Evolutionary conservation across 2,113 vertebrate species (phyloP), one percentile per base, ranked within the genome.

Genomic region (Spermophilus dauricus): DNA sequence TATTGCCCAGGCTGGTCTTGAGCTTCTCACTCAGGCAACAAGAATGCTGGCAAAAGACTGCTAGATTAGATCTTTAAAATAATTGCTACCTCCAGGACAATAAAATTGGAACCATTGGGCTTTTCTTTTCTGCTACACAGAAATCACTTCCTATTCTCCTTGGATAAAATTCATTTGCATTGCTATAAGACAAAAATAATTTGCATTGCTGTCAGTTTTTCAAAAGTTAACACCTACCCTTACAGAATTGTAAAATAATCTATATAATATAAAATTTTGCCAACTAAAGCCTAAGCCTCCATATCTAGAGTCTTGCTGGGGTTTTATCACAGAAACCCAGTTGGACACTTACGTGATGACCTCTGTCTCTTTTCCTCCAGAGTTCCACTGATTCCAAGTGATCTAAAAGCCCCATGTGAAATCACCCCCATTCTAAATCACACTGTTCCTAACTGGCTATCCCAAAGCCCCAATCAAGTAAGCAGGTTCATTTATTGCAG

Each of bases 181-280:
- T 95, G 16, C 20, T n/a, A 8, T 24, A 70, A 48, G 8, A 65
- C 17, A 76, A 67, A 69, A 53, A 72, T 48, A 14, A 75, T 69
- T 86, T 83, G 16, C 17, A 26, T 73, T 83, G 4, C 48, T 75
- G 10, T 70, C 32, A 48, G 30, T 81, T 88, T 95, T 95, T 75
- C 51, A 87, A 42, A 92, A 89, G 67, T 67, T 67, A 81, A 85
- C 45, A 77, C 87, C 51, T 95, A n/a, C 63, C 16, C 24, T 65
- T 77, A 78, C 56, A 73, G 34, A 63, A n/a, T 16, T 48, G 30
- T 92, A 73, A 63, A 88, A 24, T 67, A 89, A 65, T 78, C 65
- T 48, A 51, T 51, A 51, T 51, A 51, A 13, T 1, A 11, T 24
- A 20, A 58, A 58, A 58, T 58, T 24, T 58, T 83, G n/a, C 37